Percentiles rank a stretch among this genome's conserved stretches.
Evolutionary conservation across 2,888 invertebrate genomes (phyloP).

Genomic region (Onthophagus sagittarius): DNA sequence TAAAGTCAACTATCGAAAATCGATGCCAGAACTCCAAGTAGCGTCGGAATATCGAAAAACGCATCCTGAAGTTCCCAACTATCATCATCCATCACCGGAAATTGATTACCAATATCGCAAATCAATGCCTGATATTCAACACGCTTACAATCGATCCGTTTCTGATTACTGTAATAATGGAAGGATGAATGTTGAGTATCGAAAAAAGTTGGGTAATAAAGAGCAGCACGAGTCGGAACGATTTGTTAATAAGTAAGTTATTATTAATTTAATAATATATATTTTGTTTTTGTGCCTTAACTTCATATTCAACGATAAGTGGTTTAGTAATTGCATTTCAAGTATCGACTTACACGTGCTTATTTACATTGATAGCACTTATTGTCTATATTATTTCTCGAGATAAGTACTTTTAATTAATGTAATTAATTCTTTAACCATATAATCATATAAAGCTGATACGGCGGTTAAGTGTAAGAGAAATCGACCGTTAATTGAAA

Average conservation of each 20-base stretch:
- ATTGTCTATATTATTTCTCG: too few species aligned
- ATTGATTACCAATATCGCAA: slow-evolving; percentile 38
- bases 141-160: slow-evolving; percentile 35
- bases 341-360: too few species aligned
- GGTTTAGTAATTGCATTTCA: too few species aligned
- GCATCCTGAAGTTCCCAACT: slow-evolving; percentile 32
- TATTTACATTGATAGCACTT: too few species aligned
- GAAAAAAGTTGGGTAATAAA: slow-evolving; percentile 25
- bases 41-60: slow-evolving; percentile 36
- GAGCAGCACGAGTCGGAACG: slow-evolving; percentile 30
- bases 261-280: too few species aligned
- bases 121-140: slow-evolving; percentile 45
- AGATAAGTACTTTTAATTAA: too few species aligned
- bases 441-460: too few species aligned
- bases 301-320: too few species aligned
- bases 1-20: slow-evolving; percentile 41
- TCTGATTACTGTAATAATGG: slow-evolving; percentile 25
- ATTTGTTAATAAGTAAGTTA: slow-evolving; percentile 1
- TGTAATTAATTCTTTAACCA: too few species aligned
- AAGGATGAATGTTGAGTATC: background rate
- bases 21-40: slow-evolving; percentile 42
- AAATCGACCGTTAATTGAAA: too few species aligned
- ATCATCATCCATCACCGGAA: slow-evolving; percentile 23
- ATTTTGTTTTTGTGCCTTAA: too few species aligned
- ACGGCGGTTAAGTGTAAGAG: too few species aligned